phyloP scores from a whole-genome alignment of 2,888 invertebrate species.

The Frankliniella fusca region DNA sequence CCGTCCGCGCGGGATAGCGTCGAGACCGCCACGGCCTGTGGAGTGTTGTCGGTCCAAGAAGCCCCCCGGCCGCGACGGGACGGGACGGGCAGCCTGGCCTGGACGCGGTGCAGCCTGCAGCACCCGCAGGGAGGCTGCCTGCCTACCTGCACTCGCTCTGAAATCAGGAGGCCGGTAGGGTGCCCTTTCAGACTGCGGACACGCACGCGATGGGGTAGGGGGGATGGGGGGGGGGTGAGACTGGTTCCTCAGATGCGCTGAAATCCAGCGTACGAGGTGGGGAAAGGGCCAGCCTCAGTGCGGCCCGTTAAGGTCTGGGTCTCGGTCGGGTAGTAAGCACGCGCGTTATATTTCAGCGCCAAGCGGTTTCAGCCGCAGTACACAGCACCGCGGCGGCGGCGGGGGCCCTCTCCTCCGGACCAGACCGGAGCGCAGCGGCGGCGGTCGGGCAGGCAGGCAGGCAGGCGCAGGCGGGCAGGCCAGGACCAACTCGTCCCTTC shows the following conservation, averaged over 20 bases:
- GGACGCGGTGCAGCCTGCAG: background rate
- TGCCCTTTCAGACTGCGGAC: too few relatives aligned
- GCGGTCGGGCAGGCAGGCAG: background rate
- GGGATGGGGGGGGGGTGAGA: too few relatives aligned
- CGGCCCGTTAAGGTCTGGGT: too few relatives aligned
- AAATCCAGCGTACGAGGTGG: background rate
- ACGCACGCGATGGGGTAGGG: too few relatives aligned
- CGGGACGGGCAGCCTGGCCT: background rate
- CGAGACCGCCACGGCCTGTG: background rate
- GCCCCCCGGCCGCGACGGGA: background rate
- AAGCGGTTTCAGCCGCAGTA: too few relatives aligned
- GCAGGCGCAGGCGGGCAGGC: background rate
- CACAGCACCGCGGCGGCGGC: too few relatives aligned
- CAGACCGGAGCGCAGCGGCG: background rate
- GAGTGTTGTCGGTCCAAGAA: background rate
- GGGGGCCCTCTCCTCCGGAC: background rate
- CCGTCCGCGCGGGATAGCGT: conserved; percentile 6
- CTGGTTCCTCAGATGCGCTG: too few relatives aligned
- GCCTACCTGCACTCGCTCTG: background rate
- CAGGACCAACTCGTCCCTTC: background rate
- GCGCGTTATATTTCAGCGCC: too few relatives aligned
- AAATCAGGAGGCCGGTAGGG: background rate
- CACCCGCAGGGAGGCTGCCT: background rate
- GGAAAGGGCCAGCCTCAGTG: background rate
- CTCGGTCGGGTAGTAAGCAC: too few relatives aligned